These are phyloP conservation scores for Bombycilla garrulus DNA, from an alignment of 2,113 vertebrate species.

Conservation along the genomic window DNA sequence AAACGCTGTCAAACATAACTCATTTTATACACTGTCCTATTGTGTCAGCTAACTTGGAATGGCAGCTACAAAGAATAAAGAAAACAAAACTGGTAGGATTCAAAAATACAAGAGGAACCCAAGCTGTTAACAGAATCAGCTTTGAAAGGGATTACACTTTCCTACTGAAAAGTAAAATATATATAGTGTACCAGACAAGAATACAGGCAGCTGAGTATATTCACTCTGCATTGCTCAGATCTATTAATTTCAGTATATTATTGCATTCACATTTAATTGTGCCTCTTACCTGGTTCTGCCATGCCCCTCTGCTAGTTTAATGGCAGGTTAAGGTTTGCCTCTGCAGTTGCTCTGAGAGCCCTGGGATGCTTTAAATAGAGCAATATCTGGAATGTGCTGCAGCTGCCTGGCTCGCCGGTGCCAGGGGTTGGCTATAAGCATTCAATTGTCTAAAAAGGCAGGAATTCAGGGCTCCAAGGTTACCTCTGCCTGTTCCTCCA, in stretches of 20 bases:
- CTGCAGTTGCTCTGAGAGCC: conserved; percentile 37
- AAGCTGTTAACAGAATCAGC: not conserved
- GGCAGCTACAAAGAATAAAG: not conserved
- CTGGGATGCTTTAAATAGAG: conserved; percentile 80
- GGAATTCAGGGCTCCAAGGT: not conserved
- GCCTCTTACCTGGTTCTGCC: conserved; percentile 75
- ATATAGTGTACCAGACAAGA: not conserved
- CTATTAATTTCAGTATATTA: not conserved
- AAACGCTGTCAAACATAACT: not conserved
- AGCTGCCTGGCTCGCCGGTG: conserved; percentile 63
- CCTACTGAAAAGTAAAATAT: not conserved
- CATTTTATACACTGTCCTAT: not conserved
- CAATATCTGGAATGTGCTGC: conserved; percentile 62
- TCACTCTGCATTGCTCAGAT: not conserved
- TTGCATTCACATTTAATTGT: not conserved
- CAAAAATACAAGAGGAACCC: not conserved
- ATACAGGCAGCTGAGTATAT: not conserved
- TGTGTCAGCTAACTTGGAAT: not conserved
- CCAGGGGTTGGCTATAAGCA: conserved; percentile 40
- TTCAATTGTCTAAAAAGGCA: conserved; percentile 42
- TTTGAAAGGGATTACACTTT: not conserved
- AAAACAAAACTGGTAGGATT: not conserved
- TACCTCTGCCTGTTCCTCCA: not conserved
- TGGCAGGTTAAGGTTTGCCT: conserved; percentile 9
- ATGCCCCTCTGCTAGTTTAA: conserved; percentile 41